phyloP scores from a whole-genome alignment of 2,888 invertebrate genomes.

The Strigamia crassipes region DNA sequence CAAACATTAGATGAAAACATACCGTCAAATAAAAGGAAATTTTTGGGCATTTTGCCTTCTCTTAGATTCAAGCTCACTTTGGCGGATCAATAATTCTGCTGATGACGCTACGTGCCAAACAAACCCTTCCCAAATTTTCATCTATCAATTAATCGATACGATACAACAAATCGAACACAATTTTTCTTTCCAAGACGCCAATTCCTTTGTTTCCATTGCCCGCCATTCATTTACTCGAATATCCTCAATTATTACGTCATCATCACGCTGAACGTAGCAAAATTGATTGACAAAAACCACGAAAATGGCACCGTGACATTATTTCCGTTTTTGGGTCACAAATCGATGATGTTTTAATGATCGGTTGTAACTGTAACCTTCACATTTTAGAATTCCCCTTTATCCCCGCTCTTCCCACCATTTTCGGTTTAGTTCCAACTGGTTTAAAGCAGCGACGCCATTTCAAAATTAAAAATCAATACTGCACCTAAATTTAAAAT shows the following conservation, averaged over 20 bases:
- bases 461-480: constrained; percentile 16
- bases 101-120: constrained; percentile 12
- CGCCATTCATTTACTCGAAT: background rate
- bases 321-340: background rate
- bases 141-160: constrained; percentile 23
- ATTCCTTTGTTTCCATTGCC: background rate
- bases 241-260: background rate
- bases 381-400: background rate
- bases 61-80: background rate
- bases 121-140: constrained; percentile 7
- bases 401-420: background rate
- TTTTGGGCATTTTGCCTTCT: constrained; percentile 31
- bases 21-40: background rate
- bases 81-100: background rate
- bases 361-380: background rate
- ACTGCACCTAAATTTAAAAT: constrained; percentile 9
- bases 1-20: background rate
- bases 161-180: background rate
- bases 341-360: background rate
- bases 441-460: background rate
- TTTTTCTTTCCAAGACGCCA: background rate
- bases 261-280: background rate
- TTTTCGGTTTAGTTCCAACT: background rate
- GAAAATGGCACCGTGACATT: background rate
- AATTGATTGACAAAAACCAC: background rate